A percentile compares a stretch with the other conserved stretches of the same genome.
phyloP scores from a whole-genome alignment of 2,888 invertebrate species.

The Rhimphoctona megacephalus region DNA sequence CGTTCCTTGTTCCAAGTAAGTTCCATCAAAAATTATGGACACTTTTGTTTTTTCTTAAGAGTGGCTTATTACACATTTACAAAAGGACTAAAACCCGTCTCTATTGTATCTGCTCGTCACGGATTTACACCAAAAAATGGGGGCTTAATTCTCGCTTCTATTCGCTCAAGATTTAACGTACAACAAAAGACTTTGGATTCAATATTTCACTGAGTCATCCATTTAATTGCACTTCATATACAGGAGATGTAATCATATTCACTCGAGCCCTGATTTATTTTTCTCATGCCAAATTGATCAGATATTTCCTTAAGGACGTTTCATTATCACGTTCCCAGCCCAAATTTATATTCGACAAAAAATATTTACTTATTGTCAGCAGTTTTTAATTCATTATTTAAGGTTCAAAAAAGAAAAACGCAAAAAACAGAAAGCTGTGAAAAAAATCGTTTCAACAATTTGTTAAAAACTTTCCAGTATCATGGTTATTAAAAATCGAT shows the following conservation, averaged over 20 bases:
- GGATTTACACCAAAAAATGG: constrained; percentile 18
- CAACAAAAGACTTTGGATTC: constrained; percentile 15
- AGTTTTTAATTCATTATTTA: background rate
- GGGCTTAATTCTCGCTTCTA: constrained; percentile 62
- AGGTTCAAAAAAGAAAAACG: too few relatives aligned
- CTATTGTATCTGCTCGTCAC: constrained; percentile 54
- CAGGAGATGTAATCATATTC: background rate
- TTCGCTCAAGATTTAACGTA: constrained; percentile 35
- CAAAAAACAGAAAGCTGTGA: too few relatives aligned
- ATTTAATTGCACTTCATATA: constrained; percentile 47
- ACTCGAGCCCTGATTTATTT: background rate
- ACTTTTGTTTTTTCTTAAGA: constrained; percentile 24
- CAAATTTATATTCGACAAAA: background rate
- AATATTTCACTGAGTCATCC: constrained; percentile 50
- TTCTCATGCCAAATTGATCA: background rate
- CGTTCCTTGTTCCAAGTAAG: constrained; percentile 89
- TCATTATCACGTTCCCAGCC: background rate
- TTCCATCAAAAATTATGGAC: constrained; percentile 43
- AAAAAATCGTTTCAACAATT: too few relatives aligned
- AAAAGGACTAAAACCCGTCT: constrained; percentile 43
- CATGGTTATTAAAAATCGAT: background rate
- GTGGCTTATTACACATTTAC: constrained; percentile 56
- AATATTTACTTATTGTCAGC: background rate
- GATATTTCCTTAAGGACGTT: background rate
- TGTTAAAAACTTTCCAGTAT: background rate